phyloP scores from a whole-genome alignment of 1,140 invertebrate genomes.

The Formica exsecta region DNA sequence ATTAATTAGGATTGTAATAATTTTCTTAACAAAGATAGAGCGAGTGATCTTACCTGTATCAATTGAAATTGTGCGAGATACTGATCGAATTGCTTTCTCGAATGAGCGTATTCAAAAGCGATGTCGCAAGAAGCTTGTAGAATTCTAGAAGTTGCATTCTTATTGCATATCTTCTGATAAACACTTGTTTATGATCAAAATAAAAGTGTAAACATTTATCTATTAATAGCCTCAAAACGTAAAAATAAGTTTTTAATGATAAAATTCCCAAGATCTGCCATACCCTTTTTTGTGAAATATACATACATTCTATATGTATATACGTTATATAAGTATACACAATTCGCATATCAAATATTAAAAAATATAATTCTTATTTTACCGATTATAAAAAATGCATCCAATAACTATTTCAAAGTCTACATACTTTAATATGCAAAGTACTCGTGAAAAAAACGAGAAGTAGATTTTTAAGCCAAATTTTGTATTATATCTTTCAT shows the following conservation, averaged over 20 bases:
- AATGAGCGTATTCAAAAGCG: constrained; percentile 98
- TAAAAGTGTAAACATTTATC: neutral
- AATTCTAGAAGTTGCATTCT: constrained; percentile 87
- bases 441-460: neutral
- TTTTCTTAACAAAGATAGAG: neutral
- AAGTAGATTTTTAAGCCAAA: neutral
- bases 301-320: neutral
- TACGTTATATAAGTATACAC: neutral
- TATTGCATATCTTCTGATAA: constrained; percentile 5
- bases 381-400: neutral
- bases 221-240: neutral
- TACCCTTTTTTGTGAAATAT: too few relatives aligned
- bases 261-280: neutral
- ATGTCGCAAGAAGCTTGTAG: constrained; percentile 98
- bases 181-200: neutral
- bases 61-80: constrained; percentile 98
- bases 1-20: neutral
- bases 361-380: constrained; percentile 11
- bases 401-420: neutral
- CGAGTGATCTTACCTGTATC: constrained; percentile 89
- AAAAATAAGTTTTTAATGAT: neutral
- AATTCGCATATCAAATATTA: neutral
- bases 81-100: constrained; percentile 96
- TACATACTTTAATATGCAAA: neutral
- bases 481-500: neutral